Base-by-base conservation (phyloP, 2,797 vertebrate genomes). In the Leptatherina wallacei region DNA sequence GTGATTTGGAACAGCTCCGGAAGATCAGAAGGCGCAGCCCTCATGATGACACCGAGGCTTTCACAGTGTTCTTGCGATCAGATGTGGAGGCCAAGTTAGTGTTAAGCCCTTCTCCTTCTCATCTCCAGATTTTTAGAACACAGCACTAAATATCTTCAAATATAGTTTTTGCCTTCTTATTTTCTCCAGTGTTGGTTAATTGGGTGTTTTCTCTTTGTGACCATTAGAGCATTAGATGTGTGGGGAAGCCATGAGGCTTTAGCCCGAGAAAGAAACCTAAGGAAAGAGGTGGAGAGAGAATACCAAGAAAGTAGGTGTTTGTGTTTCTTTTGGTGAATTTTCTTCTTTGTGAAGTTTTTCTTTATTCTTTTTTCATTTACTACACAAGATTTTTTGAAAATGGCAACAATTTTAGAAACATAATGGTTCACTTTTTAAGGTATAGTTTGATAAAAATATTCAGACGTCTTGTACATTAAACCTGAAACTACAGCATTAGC, bases 191-290 rank as follows among this genome's bases (percentile, higher is more conserved):
- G 38, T 58, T 20, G 54, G 0, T 61, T 58, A 2, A 61, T 3
- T 3, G 7, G 2, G 10, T 49, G 7, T n/a, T 55, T 1, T 58
- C 63, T 73, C 4, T 79, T 18, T 88, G 22, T 82, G 24, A 49
- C 8, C 11, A 29, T 58, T 84, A 99, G 98, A 90, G 97, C 97
- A 13, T 80, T 98, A 81, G 98, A 99, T 75, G 97, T 99, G 24
- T 99, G 98, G 97, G 98, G 98, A 83, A 99, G 98, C 77, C 95
- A 88, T 12, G 98, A 99, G 88, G 98, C 98, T 85, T 95, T 99
- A 67, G 95, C 95, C 83, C 94, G 97, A 86, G 98, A 98, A 91
- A 95, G 94, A 74, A 97, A 97, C 44, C 86, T 96, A 20, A 95
- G 98, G 73, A 98, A 96, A 77, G 95, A 96, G 81, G 95, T 95